Evolutionary conservation across 2,888 invertebrate genomes (phyloP), one percentile per base, ranked within the genome.

Genomic region (Spatulosminthurus flaviceps): DNA sequence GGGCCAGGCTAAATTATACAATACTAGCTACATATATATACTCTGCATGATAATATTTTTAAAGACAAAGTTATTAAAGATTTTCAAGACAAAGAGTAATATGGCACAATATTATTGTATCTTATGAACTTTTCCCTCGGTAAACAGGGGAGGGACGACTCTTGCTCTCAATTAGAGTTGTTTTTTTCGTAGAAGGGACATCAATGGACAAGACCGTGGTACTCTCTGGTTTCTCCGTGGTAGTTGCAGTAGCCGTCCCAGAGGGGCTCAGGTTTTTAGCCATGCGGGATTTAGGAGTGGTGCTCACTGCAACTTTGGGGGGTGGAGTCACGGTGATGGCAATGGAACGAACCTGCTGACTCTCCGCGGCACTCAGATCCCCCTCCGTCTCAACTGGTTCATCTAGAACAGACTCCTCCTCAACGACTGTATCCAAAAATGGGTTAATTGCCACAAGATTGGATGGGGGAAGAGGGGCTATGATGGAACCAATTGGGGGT

Each of bases 291-390:
- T 21, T n/a, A 0, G 64, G 19, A 13, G 43, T 26, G 42, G 78
- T 60, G 66, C n/a, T n/a, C n/a, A 16, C 26, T 22, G 29, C 21
- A 0, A 29, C 34, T 29, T 74, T 71, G 28, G 83, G 79, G 0
- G 85, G 85, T 7, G 85, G 85, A 4, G 85, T 84, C 19, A 85
- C 83, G 21, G 84, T 85, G 24, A 85, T 84, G 19, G 85, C 84
- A 41, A 84, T 83, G 28, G 83, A 81, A 43, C 81, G 81, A 13
- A 85, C 82, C 73, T 83, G 82, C 24, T 81, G 75, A 77, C 82
- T 81, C 71, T 81, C 84, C 28, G 81, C 70, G 22, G 75, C 77
- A 26, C 73, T 81, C 43, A 84, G 77, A 76, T 84, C 84, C 64
- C 80, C 82, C 21, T 79, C 79, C 29, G 29, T 73, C 51, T 79